Evolutionary conservation across 2,888 invertebrate species (phyloP).

Genomic region (Choristoneura rosaceana): DNA sequence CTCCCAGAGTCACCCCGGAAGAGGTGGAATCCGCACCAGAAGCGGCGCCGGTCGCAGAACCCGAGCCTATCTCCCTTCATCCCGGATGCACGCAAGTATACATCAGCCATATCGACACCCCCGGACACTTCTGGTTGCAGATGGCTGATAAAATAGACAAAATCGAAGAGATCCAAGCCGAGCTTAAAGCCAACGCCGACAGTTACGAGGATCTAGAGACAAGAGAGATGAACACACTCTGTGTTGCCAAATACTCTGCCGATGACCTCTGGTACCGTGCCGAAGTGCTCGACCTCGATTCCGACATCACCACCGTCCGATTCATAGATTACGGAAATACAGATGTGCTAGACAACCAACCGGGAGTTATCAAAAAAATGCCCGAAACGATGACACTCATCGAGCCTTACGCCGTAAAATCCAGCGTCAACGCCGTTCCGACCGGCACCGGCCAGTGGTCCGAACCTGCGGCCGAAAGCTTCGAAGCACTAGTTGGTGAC

Average conservation of each 20-base stretch:
- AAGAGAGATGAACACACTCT: slow-evolving; percentile 87
- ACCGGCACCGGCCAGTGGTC: slow-evolving; percentile 88
- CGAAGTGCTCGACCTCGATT: slow-evolving; percentile 91
- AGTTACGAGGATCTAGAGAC: slow-evolving; percentile 83
- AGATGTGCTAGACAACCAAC: slow-evolving; percentile 88
- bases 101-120: slow-evolving; percentile 90
- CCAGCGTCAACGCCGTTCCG: slow-evolving; percentile 89
- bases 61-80: slow-evolving; percentile 65
- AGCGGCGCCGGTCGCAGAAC: slow-evolving; percentile 52
- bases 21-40: slow-evolving; percentile 55
- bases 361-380: slow-evolving; percentile 86
- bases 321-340: slow-evolving; percentile 93
- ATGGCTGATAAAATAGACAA: slow-evolving; percentile 83
- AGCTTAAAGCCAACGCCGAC: slow-evolving; percentile 86
- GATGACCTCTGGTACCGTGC: slow-evolving; percentile 97
- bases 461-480: slow-evolving; percentile 86
- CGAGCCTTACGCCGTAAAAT: slow-evolving; percentile 86
- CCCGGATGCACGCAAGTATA: slow-evolving; percentile 78
- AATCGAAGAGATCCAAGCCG: slow-evolving; percentile 87
- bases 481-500: slow-evolving; percentile 79
- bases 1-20: slow-evolving; percentile 61
- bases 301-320: slow-evolving; percentile 90
- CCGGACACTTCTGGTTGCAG: slow-evolving; percentile 91
- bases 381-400: slow-evolving; percentile 85
- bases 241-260: slow-evolving; percentile 92